Evolutionary conservation across 2,113 vertebrate species (phyloP).

Genomic region (Indicator maculatus): DNA sequence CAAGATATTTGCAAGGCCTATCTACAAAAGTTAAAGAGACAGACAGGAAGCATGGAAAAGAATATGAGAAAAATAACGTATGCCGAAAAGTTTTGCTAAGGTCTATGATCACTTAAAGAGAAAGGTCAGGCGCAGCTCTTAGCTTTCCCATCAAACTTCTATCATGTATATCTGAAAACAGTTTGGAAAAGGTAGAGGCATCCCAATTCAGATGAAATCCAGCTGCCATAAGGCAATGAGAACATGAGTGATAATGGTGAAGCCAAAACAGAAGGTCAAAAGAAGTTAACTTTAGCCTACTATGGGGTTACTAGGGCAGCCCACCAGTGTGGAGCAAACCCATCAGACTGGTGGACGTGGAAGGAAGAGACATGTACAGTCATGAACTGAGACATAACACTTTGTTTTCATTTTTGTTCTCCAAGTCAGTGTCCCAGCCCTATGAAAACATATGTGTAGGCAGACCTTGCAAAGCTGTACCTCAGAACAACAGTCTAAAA

Average conservation of each 20-base stretch:
- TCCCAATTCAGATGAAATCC: not conserved
- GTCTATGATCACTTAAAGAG: not conserved
- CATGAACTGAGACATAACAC: not conserved
- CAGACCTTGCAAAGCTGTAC: not conserved
- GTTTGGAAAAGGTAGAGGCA: not conserved
- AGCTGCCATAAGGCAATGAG: not conserved
- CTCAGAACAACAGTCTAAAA: not conserved
- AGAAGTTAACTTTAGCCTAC: not conserved
- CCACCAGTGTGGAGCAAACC: not conserved
- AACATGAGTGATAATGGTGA: not conserved
- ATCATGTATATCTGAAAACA: not conserved
- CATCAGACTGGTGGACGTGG: not conserved
- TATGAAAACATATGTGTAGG: not conserved
- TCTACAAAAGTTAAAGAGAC: not conserved
- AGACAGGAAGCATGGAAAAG: fast-evolving
- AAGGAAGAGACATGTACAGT: not conserved
- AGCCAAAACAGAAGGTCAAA: not conserved
- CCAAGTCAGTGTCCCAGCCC: not conserved
- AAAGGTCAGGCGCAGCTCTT: not conserved
- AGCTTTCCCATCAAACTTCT: not conserved
- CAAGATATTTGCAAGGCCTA: not conserved
- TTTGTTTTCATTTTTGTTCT: not conserved
- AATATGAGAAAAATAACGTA: not conserved
- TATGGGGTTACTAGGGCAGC: not conserved
- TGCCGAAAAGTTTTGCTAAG: not conserved